A percentile compares a stretch with the other conserved stretches of the same genome.
Conservation (phyloP, 2,113 vertebrate species). For the Callocephalon fimbriatum region DNA sequence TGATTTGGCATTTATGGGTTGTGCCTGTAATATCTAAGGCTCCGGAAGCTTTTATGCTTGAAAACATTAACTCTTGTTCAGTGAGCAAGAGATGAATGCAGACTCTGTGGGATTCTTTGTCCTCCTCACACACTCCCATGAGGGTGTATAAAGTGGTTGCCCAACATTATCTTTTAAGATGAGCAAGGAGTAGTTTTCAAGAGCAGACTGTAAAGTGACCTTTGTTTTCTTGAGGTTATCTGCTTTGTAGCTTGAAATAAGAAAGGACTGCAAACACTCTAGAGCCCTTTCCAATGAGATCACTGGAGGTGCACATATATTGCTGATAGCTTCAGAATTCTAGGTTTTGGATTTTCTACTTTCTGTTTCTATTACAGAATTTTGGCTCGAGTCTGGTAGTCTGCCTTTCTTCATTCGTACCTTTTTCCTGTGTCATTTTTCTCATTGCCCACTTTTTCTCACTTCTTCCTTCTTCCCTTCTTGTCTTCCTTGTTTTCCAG, state of each 20-base stretch:
- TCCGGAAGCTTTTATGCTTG: background rate
- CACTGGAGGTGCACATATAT: background rate
- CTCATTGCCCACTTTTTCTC: slow-evolving; percentile 5
- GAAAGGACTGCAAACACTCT: background rate
- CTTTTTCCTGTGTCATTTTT: background rate
- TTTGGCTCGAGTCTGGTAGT: background rate
- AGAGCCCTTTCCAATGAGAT: background rate
- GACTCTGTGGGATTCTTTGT: background rate
- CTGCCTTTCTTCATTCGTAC: background rate
- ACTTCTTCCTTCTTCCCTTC: background rate
- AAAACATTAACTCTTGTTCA: background rate
- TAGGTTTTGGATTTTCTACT: background rate
- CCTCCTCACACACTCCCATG: background rate
- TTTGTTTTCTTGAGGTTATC: background rate
- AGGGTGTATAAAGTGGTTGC: background rate
- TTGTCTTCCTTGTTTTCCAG: background rate
- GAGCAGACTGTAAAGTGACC: background rate
- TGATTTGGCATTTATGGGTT: background rate
- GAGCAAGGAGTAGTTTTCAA: background rate
- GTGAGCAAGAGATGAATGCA: background rate
- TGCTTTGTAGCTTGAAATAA: background rate
- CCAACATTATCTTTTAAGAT: background rate
- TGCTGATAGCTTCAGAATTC: background rate
- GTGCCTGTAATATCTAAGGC: background rate
- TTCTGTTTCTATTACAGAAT: background rate